These are phyloP conservation scores for Carpatolechia fugitivella DNA, from an alignment of 2,888 invertebrate genomes.

Conservation along the genomic window DNA sequence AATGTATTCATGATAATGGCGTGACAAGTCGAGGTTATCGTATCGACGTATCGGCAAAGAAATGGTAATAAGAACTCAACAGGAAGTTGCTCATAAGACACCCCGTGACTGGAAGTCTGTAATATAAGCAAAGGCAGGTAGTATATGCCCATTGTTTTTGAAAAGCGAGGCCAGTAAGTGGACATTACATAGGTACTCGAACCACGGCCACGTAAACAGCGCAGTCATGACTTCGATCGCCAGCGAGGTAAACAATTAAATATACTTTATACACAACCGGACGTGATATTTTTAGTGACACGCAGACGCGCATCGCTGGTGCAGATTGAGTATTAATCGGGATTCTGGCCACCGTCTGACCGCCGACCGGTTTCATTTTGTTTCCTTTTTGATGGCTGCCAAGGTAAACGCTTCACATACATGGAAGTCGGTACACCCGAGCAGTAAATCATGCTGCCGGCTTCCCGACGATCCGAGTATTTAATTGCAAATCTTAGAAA, in stretches of 20 bases:
- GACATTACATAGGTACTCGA: constrained; percentile 25
- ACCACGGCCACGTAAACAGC: constrained; percentile 27
- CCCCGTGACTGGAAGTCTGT: constrained; percentile 45
- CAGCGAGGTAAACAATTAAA: constrained; percentile 15
- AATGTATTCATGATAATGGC: constrained; percentile 17
- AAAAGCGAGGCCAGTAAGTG: constrained; percentile 21
- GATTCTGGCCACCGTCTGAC: constrained; percentile 60
- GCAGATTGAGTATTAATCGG: constrained; percentile 62
- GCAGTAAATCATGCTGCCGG: constrained; percentile 40
- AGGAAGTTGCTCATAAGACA: constrained; percentile 55
- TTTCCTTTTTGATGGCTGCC: constrained; percentile 44
- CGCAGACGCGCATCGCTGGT: constrained; percentile 44
- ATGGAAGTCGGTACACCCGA: constrained; percentile 36
- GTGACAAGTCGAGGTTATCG: constrained; percentile 48
- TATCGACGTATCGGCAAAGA: constrained; percentile 36
- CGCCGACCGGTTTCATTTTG: constrained; percentile 61
- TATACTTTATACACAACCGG: constrained; percentile 7
- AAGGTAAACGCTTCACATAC: constrained; percentile 45
- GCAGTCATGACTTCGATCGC: constrained; percentile 10
- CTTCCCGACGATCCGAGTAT: too few relatives aligned
- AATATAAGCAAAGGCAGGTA: constrained; percentile 9
- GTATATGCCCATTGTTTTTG: constrained; percentile 43
- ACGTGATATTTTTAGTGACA: constrained; percentile 53
- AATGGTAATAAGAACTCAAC: constrained; percentile 41
- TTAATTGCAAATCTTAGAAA: too few relatives aligned